Percentiles rank a stretch among this genome's conserved stretches.
Conservation (phyloP, 2,113 vertebrate species). For the Holacanthus passer region DNA sequence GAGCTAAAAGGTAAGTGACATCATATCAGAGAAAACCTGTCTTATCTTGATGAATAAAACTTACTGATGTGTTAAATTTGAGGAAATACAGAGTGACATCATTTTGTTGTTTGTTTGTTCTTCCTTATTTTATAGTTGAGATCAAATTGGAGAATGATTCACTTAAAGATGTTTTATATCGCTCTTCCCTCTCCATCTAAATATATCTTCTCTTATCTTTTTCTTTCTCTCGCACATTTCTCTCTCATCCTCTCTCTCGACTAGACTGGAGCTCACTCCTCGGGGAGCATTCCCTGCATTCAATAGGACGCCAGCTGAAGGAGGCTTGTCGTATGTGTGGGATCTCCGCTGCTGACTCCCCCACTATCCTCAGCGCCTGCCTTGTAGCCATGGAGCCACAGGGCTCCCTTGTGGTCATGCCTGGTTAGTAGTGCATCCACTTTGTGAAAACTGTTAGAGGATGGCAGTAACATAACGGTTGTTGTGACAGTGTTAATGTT, state of each 20-base stretch:
- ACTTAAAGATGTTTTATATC: background rate
- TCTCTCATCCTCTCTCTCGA: conserved; percentile 13
- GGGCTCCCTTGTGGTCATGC: conserved; percentile 97
- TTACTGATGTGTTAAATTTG: too few species aligned
- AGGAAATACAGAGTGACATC: too few species aligned
- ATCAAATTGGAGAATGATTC: background rate
- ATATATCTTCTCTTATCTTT: conserved; percentile 42
- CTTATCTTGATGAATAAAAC: background rate
- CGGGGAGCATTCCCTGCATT: conserved; percentile 95
- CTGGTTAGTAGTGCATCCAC: conserved; percentile 84
- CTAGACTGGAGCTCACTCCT: conserved; percentile 97
- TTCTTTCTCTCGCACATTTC: background rate
- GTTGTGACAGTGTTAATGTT: background rate
- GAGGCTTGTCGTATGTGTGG: conserved; percentile 97
- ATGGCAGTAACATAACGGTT: background rate
- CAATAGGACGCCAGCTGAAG: conserved; percentile 94
- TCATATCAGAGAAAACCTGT: background rate
- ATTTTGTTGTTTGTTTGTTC: background rate
- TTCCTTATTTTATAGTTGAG: background rate
- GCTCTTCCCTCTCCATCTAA: background rate
- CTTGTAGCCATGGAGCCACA: conserved; percentile 98
- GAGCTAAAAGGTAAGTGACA: conserved; percentile 91
- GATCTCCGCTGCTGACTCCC: conserved; percentile 94
- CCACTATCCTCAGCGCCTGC: conserved; percentile 96
- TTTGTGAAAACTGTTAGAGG: background rate